Base-by-base conservation (phyloP, 2,113 vertebrate species). In the Catharus fuscescens region DNA sequence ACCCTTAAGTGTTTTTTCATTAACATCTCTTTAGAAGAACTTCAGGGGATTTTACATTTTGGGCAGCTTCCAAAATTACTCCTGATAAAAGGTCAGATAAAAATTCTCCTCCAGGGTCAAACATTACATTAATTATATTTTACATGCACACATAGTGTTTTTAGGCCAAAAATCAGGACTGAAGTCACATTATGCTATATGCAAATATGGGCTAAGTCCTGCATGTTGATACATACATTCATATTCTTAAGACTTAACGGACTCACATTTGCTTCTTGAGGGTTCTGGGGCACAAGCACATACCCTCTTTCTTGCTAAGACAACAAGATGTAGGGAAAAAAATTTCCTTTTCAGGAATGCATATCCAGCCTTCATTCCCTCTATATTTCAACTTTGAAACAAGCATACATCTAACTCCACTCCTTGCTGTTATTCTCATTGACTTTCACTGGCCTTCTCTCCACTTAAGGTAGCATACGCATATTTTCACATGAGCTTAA, bases 71-170 rank as follows among this genome's bases (percentile, higher is more conserved):
- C 94, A 93, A 90, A 94, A 80, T 80, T 80, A 86, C 72, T 88
- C 64, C 56, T 67, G 64, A 80, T 84, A 93, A 97, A 97, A 97
- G 95, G 96, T 96, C 95, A 97, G 10, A 94, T 71, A 86, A 86
- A 90, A 95, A 84, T 92, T 91, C 65, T 91, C 80, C 94, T 72
- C 76, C 78, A 78, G 88, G 93, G 86, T 70, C 67, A 72, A 67
- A 74, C 80, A 84, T 86, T 88, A 96, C 88, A 94, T 95, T 97
- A 96, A 95, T 95, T 88, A 80, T 71, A 88, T 91, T 95, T 93
- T 92, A 92, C 92, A 96, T 92, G 92, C 88, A 92, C 86, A 84
- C 21, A 86, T 4, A 93, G 14, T 48, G 72, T 6, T 92, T 93
- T 92, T 64, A 95, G 91, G 96, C 91, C 76, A 92, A 93, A 96